A percentile compares a stretch with the other conserved stretches of the same genome.
These are phyloP conservation scores for Hofmannophila pseudospretella DNA, from an alignment of 2,888 invertebrate species.

Conservation along the genomic window DNA sequence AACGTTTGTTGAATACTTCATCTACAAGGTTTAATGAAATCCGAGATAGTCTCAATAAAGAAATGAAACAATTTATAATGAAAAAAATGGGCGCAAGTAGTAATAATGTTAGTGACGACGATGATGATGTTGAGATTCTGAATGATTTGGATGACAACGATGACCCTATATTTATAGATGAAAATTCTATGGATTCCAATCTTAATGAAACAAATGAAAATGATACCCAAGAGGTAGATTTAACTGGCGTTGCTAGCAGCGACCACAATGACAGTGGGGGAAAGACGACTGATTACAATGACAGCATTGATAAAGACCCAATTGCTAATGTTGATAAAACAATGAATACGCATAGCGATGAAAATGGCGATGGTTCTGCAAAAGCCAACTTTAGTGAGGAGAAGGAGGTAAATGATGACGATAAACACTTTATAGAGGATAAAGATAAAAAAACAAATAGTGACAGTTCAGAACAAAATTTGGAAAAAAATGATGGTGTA, in stretches of 20 bases:
- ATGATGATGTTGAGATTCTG: conserved; percentile 63
- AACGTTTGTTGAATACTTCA: conserved; percentile 74
- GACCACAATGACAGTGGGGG: conserved; percentile 72
- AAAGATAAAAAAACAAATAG: not conserved
- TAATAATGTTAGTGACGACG: conserved; percentile 26
- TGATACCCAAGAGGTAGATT: conserved; percentile 54
- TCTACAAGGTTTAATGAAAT: conserved; percentile 74
- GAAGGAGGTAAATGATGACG: conserved; percentile 2
- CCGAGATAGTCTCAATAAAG: conserved; percentile 72
- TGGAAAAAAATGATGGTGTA: conserved; percentile 3
- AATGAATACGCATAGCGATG: not conserved
- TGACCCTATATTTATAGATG: conserved; percentile 72
- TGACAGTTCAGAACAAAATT: not conserved
- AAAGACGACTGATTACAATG: conserved; percentile 25
- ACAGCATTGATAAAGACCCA: conserved; percentile 7
- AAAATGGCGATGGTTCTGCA: not conserved
- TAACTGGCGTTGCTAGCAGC: conserved; percentile 56
- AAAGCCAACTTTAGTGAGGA: not conserved
- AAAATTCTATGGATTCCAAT: conserved; percentile 65
- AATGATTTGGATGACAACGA: conserved; percentile 49
- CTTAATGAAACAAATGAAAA: conserved; percentile 25
- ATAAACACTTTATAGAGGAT: not conserved
- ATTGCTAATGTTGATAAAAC: conserved; percentile 8
- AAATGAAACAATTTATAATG: conserved; percentile 68
- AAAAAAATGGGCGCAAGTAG: conserved; percentile 35